Evolutionary conservation across 2,797 vertebrate genomes (phyloP).

Genomic region (Hylomyscus alleni): DNA sequence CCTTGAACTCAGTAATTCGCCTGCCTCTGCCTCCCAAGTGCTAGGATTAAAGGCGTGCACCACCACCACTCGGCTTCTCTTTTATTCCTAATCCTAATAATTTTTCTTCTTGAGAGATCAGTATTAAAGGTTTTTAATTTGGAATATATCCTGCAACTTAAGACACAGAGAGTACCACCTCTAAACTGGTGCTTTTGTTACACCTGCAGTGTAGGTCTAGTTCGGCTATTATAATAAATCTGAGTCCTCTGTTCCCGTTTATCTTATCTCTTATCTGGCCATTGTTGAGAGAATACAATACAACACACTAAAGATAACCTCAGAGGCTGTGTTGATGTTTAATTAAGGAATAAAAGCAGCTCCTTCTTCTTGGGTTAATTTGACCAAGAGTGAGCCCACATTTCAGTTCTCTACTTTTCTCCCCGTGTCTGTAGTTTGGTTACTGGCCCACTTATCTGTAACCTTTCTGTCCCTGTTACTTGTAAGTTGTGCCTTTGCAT

Average conservation of each 20-base stretch:
- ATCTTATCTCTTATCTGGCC: background rate
- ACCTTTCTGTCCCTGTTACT: background rate
- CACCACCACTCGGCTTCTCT: background rate
- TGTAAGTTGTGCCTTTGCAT: background rate
- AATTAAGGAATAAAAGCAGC: background rate
- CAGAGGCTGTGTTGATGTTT: background rate
- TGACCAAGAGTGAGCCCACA: background rate
- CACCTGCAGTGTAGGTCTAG: background rate
- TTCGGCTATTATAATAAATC: background rate
- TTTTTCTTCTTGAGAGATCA: background rate
- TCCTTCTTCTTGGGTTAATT: slow-evolving; percentile 1
- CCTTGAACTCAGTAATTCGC: too few relatives aligned
- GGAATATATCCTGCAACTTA: background rate
- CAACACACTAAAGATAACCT: background rate
- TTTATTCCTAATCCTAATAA: background rate
- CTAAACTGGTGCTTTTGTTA: slow-evolving; percentile 28
- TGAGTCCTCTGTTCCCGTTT: background rate
- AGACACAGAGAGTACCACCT: background rate
- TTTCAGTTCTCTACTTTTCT: background rate
- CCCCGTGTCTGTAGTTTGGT: background rate
- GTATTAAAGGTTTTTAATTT: slow-evolving; percentile 46
- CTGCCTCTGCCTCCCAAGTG: too few relatives aligned
- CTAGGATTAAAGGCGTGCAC: too few relatives aligned
- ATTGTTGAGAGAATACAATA: background rate
- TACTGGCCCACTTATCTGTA: background rate